Evolutionary conservation across 1,140 invertebrate species (phyloP), one percentile per base, ranked within the genome.

Genomic region (Lamellibrachia luymesi): DNA sequence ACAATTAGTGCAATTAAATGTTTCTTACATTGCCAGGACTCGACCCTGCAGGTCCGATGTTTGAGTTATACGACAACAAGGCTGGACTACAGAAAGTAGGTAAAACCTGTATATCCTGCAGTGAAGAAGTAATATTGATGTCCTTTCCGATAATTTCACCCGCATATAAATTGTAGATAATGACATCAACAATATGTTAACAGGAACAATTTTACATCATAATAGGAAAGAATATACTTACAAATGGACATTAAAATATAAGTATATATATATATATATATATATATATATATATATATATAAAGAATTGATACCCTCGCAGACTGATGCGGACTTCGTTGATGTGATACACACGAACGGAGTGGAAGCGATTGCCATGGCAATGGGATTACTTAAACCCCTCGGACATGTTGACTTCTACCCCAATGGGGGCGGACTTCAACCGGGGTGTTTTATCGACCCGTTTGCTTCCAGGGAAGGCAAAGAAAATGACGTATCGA

Each of bases 331-430:
- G 0, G 97, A 97, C 90, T 99, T 99, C 95, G 98, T 99, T 0
- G 99, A 99, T 95, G 98, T 99, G 0, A 99, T 99, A 90, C 98
- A 99, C 95, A 98, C 98, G 22, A 99, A 99, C 95, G 98, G 98
- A 0, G 64, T 80, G 17, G 64, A 80, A 80, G 64, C 64, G 0
- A 80, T 80, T 22, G 64, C 13, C 64, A 50, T 92, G 50, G 51
- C 49, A 50, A 50, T 92, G 27, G 92, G 92, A 17, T 17, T 52
- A 22, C 49, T 92, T 25, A 92, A 92, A 13, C 49, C 51, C 6
- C 22, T 93, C 22, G 95, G 95, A 6, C 95, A 95, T 92, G 94
- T 95, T 13, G 95, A 96, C 90, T 96, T 95, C 94, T 96, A 95
- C 92, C 95, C 95, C 17, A 95, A 95, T 90, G 94, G 94, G 64